phyloP scores from a whole-genome alignment of 2,888 invertebrate species.

The Norana najaformis region DNA sequence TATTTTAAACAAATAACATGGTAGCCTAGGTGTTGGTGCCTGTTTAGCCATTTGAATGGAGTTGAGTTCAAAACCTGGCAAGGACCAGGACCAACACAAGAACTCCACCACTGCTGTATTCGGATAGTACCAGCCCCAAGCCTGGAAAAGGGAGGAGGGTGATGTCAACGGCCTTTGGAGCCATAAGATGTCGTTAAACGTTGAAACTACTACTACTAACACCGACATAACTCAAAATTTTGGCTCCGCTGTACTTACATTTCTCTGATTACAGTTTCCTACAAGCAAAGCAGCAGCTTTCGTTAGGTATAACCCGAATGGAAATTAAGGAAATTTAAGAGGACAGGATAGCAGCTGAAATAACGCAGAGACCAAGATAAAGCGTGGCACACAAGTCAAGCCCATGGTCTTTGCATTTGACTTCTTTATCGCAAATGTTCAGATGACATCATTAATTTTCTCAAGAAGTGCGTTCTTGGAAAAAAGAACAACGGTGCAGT shows the following conservation, averaged over 20 bases:
- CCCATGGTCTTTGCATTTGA: neutral
- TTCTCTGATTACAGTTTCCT: neutral
- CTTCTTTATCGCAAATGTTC: neutral
- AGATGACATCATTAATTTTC: neutral
- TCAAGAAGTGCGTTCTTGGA: neutral
- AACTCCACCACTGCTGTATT: no score
- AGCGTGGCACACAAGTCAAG: neutral
- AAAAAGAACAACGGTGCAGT: neutral
- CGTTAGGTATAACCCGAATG: neutral
- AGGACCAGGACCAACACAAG: no score
- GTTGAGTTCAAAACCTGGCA: neutral
- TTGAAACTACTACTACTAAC: no score
- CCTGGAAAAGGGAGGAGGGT: no score
- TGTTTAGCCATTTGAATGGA: neutral
- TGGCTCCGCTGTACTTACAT: neutral
- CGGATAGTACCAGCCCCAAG: no score
- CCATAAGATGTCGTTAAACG: no score
- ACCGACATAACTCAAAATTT: neutral
- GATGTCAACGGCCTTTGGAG: no score
- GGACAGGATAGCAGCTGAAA: neutral
- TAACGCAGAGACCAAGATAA: neutral
- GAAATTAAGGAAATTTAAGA: neutral
- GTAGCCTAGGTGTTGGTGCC: no score
- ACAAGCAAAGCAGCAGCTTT: neutral
- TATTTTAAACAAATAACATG: no score